These are phyloP conservation scores for Gobio gobio DNA, from an alignment of 2,113 vertebrate genomes.

Conservation along the genomic window DNA sequence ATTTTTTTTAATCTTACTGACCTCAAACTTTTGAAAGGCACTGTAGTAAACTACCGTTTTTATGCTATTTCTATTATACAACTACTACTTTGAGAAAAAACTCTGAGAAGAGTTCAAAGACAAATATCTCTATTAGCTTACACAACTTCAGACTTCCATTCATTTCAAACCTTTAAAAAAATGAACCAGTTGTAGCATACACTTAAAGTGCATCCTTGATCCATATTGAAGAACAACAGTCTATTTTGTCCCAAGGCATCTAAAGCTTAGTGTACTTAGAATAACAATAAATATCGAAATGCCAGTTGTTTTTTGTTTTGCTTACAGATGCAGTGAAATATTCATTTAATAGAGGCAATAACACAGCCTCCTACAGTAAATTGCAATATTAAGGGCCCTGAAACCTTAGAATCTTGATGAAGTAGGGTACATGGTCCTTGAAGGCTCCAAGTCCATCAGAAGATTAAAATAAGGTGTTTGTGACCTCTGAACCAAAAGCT, in stretches of 20 bases:
- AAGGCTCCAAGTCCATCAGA: constrained; percentile 54
- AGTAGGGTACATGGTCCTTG: constrained; percentile 26
- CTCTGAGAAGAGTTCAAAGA: background rate
- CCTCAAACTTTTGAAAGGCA: too few relatives aligned
- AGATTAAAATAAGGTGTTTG: constrained; percentile 57
- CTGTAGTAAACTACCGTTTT: background rate
- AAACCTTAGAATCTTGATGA: constrained; percentile 20
- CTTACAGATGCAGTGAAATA: background rate
- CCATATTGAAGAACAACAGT: background rate
- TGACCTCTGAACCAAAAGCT: constrained; percentile 54
- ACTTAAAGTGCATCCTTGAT: background rate
- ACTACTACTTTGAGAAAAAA: background rate
- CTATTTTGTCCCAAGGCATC: background rate
- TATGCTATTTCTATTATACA: background rate
- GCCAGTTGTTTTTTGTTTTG: background rate
- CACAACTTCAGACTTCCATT: background rate
- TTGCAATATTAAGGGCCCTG: constrained; percentile 23
- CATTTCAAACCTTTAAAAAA: background rate
- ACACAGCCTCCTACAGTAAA: background rate
- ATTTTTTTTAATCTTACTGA: too few relatives aligned
- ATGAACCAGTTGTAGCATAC: background rate
- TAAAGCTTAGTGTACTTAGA: background rate
- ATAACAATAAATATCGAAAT: background rate
- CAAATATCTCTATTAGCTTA: background rate
- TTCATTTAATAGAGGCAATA: background rate